Base-by-base conservation (phyloP, 2,888 invertebrate species). In the Xanthorhoe designata region DNA sequence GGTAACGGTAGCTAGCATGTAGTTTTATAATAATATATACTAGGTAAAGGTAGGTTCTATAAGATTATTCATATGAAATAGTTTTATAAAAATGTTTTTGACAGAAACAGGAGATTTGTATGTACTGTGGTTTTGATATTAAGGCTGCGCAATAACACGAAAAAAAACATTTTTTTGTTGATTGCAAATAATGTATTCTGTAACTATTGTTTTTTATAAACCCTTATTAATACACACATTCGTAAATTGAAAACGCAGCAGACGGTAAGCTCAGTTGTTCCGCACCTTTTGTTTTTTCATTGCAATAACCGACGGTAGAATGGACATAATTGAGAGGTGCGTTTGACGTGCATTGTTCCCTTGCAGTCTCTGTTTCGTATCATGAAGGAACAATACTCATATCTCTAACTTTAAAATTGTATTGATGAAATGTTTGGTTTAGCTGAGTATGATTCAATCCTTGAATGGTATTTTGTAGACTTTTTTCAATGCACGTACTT, bases 241-340 rank as follows among this genome's bases (percentile, higher is more conserved):
- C n/a, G 10, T 17, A 29, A 47, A 61, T 61, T 45, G 47, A 61
- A 53, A 61, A 24, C 35, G 50, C 38, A 55, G 3, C 55, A 51
- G 56, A 62, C 56, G 10, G 17, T 55, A 50, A 38, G 49, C 19
- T 50, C 38, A 18, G 29, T 19, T 52, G 49, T 62, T 56, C n/a
- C 35, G 47, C 19, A 50, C 29, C 64, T 68, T 69, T 70, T 69
- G 75, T 74, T 75, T 79, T 80, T 78, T 76, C 77, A 79, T 76
- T 75, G 78, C 77, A 75, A 79, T 85, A 81, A 83, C 72, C 81
- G 67, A 74, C 79, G 81, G 79, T 72, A 78, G 78, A 79, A 76
- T 76, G 84, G 75, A 78, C 81, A 72, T 85, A 84, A 84, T 84
- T 84, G 85, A 81, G 78, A 77, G 71, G 76, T 83, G 84, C 67